Evolutionary conservation across 2,888 invertebrate species (phyloP), one percentile per base, ranked within the genome.

Genomic region (Dasypolia templi): DNA sequence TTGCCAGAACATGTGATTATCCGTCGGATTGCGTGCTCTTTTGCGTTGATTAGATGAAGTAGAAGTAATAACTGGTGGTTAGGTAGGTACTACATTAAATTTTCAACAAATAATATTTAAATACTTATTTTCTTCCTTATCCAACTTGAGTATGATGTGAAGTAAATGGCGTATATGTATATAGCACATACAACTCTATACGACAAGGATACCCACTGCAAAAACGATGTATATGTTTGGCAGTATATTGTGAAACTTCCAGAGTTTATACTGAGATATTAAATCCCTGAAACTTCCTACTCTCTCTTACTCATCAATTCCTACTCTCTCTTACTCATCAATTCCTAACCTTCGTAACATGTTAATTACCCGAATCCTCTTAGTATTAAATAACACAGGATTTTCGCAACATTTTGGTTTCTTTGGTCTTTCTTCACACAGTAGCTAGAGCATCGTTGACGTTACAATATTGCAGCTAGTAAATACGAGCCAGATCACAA

Each of bases 1-100:
- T 67, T 77, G 67, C 51, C 77, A 69, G 39, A 68, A 70, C 69
- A 74, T 68, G 64, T 79, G 70, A 74, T 51, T 51, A 44, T 68
- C 12, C 49, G 32, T 22, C 53, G 53, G 44, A 51, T 32, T 49
- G 44, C 32, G 19, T 32, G 58, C 42, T 77, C 22, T 62, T 26
- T 55, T 64, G 35, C n/a, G n/a, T n/a, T 72, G 46, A 46, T 55
- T 49, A 59, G 7, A 67, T 65, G 55, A 12, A 44, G 11, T 59
- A 39, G 29, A 56, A 51, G 44, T 55, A 61, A 62, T 62, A 26
- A 39, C 29, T 32, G 46, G 35, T 55, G 55, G 14, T 35, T 49
- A n/a, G n/a, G n/a, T n/a, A n/a, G n/a, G n/a, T n/a, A n/a, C n/a
- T n/a, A n/a, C n/a, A n/a, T n/a, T n/a, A n/a, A n/a, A n/a, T n/a